Conservation (phyloP, 2,113 vertebrate genomes). For the Sander lucioperca region DNA sequence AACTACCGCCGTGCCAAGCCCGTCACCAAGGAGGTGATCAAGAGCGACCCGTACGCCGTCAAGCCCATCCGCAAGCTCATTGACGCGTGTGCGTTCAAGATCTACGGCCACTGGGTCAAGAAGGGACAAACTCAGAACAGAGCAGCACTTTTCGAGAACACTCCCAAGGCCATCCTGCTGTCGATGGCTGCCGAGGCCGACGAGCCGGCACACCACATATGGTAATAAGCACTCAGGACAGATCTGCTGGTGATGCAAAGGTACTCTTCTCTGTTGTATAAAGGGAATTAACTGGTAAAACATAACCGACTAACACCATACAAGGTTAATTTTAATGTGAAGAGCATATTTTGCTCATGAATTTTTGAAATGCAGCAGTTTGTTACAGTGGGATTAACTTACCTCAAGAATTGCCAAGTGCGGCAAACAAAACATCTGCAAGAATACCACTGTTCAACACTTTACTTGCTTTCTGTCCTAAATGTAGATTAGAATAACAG, state of each 20-base stretch:
- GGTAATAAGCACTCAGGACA: conserved; percentile 57
- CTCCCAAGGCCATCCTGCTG: conserved; percentile 92
- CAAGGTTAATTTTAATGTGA: neutral
- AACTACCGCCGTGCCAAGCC: conserved; percentile 92
- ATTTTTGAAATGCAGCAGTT: neutral
- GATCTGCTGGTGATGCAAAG: neutral
- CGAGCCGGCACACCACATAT: conserved; percentile 65
- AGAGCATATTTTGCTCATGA: neutral
- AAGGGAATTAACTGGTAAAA: conserved; percentile 19
- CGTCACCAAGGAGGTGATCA: conserved; percentile 91
- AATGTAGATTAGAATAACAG: neutral
- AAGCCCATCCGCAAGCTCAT: conserved; percentile 95
- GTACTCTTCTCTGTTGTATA: no score
- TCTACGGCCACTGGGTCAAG: conserved; percentile 99
- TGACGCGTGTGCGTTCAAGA: conserved; percentile 95
- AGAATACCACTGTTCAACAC: neutral
- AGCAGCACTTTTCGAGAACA: conserved; percentile 97
- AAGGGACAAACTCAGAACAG: conserved; percentile 97
- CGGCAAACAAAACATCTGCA: neutral
- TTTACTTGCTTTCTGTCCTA: neutral
- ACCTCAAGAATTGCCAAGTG: neutral
- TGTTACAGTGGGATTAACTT: conserved; percentile 14
- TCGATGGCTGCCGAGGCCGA: conserved; percentile 85
- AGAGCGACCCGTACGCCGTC: conserved; percentile 92
- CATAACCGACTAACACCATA: neutral